Base-by-base conservation (phyloP, 2,888 invertebrate genomes). In the Drosophila rubida region DNA sequence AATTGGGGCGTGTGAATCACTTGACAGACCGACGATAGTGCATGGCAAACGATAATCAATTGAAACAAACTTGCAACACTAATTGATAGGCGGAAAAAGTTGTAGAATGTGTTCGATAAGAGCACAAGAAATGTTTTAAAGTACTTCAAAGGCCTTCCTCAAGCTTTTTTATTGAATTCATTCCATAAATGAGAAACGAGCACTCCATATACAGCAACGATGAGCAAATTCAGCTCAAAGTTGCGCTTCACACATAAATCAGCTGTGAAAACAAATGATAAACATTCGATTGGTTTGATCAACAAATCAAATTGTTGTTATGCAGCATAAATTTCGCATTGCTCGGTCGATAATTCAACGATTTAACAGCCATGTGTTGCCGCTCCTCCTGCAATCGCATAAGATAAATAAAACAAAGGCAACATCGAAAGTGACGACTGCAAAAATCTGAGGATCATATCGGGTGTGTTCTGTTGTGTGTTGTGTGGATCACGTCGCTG, bases 1-100 rank as follows among this genome's bases (percentile, higher is more conserved):
- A 75, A 78, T 86, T 72, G 69, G 70, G 85, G 62, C 69, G 41
- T 54, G 54, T 75, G 87, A 87, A 23, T 80, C 77, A 67, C 13
- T 46, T 57, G 45, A 16, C 39, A 35, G 41, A 41, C 57, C 8
- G 27, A 55, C 49, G 58, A 58, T 58, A 61, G 58, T 44, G 16
- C n/a, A 14, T 16, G 23, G 14, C 4, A 30, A 27, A 8, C 37
- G 11, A 45, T 35, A 55, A 23, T 55, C 25, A 63, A 39, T n/a
- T 54, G 22, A 7, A 46, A 53, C 42, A 39, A 9, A 23, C 13
- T 50, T 59, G 59, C 54, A 49, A 44, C 51, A 51, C 23, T 53
- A 1, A 51, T 9, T 22, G 53, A 68, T 58, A 46, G 35, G 2
- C 1, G 1, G 25, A 46, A 19, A 23, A 45, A 50, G 37, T 53